Base-by-base conservation (phyloP, 1,140 invertebrate species). In the Zaprionus ornatus region DNA sequence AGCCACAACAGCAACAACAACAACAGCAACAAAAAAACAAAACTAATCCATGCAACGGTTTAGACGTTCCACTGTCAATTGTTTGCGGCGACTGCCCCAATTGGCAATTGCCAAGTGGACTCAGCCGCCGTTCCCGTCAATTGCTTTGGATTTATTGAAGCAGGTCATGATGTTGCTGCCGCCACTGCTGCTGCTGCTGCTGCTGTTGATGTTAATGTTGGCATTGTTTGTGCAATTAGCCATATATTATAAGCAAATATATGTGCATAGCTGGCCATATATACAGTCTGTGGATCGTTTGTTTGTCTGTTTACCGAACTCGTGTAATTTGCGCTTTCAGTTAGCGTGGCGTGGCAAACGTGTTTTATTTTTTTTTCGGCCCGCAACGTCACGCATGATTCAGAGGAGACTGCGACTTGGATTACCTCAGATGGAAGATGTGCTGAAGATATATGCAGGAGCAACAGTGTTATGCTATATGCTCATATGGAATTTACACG, bases 11-110 rank as follows among this genome's bases (percentile, higher is more conserved):
- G 17, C 42, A 52, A 63, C 3, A 63, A 35, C 7, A 27, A n/a
- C 3, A 71, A 23, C 25, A 72, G 35, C 45, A 64, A 13, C 19
- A 32, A 32, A 15, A 27, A 45, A 23, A 40, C 15, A 40, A 55
- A 74, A 69, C 73, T 35, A 73, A 70, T 71, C 65, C 73, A 68
- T 59, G 57, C 64, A 88, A 88, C 84, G 84, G 77, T 80, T 77
- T 48, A 45, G 40, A 56, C 75, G 74, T 68, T 72, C 74, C 56
- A 37, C 64, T 81, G 66, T 78, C 65, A 57, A 77, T 64, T 63
- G 65, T 35, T 56, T 61, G 60, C 48, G 48, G 54, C 56, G 9
- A 9, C 29, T 72, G 74, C 35, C 37, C 63, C 55, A 75, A 68
- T 63, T 56, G 55, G 40, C 64, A 68, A 40, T 42, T 59, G 48